phyloP scores from a whole-genome alignment of 2,888 invertebrate species.

The Scrobipalpa atriplicella region DNA sequence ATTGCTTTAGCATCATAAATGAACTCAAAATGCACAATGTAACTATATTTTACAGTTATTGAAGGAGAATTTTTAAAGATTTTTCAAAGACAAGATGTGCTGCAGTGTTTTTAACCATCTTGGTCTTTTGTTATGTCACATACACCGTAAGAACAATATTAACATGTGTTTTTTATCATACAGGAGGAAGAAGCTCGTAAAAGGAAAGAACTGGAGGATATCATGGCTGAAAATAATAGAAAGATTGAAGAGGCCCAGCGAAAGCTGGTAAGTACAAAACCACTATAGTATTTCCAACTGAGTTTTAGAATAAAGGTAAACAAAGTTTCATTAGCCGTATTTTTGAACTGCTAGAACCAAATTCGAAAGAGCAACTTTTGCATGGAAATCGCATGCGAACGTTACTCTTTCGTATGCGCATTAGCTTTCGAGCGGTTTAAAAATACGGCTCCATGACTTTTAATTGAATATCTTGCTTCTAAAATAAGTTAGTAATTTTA shows the following conservation, averaged over 20 bases:
- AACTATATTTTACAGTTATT: background rate
- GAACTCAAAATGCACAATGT: constrained; percentile 2
- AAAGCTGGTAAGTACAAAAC: constrained; percentile 90
- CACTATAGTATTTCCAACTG: too few species aligned
- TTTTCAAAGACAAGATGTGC: constrained; percentile 6
- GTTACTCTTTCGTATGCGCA: too few species aligned
- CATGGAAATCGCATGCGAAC: too few species aligned
- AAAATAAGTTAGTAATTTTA: too few species aligned
- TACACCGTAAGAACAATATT: constrained; percentile 47
- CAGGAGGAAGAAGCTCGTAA: constrained; percentile 99
- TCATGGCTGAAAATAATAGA: constrained; percentile 98
- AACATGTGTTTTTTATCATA: constrained; percentile 82
- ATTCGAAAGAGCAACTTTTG: too few species aligned
- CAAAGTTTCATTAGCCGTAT: too few species aligned
- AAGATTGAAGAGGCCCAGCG: constrained; percentile 98
- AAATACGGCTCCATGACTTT: too few species aligned
- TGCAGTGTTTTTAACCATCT: constrained; percentile 25
- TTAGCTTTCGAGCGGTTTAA: too few species aligned
- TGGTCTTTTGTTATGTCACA: constrained; percentile 27
- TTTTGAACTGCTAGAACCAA: too few species aligned
- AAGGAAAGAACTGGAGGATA: constrained; percentile 96
- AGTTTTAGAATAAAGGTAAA: too few species aligned
- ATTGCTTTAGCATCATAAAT: constrained; percentile 1
- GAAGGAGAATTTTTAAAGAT: background rate
- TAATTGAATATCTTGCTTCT: too few species aligned